A percentile compares a stretch with the other conserved stretches of the same genome.
These are phyloP conservation scores for Botrylloides violaceus DNA, from an alignment of 23 tunicate genomes.

Conservation along the genomic window DNA sequence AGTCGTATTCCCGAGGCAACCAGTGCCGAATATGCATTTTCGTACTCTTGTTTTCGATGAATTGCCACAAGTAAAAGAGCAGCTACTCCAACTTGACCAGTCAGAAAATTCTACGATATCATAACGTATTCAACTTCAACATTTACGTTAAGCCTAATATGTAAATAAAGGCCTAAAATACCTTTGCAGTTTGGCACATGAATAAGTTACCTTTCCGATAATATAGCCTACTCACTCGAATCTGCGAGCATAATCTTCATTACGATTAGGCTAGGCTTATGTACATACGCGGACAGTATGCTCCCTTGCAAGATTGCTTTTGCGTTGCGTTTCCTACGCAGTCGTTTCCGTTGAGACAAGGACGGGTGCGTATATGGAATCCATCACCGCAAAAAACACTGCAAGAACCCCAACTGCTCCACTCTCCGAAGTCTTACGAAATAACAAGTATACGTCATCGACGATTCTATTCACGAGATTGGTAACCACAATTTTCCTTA, in stretches of 20 bases:
- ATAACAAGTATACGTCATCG: background rate
- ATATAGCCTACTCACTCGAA: no score
- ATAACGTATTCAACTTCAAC: background rate
- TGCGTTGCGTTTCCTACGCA: background rate
- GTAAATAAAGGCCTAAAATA: background rate
- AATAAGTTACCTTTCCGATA: no score
- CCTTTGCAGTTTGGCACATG: no score
- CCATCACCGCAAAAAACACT: conserved; percentile 4
- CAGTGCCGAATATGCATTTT: background rate
- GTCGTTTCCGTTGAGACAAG: background rate
- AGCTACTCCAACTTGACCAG: conserved; percentile 20
- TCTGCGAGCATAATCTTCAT: no score
- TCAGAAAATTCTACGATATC: conserved; percentile 15
- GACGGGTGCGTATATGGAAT: conserved; percentile 4
- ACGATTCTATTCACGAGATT: background rate
- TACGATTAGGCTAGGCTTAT: background rate
- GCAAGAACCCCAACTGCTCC: conserved; percentile 18
- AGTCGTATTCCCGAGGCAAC: background rate
- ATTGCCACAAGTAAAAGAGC: conserved; percentile 18
- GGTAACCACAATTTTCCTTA: no score
- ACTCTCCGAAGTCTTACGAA: conserved; percentile 8
- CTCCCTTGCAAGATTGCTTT: conserved; percentile 1
- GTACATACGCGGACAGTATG: conserved; percentile 16
- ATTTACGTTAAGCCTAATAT: background rate
- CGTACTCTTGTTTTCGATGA: conserved; percentile 7